Evolutionary conservation across 2,113 vertebrate species (phyloP), one percentile per base, ranked within the genome.

Genomic region (Ancistrus triradiatus): DNA sequence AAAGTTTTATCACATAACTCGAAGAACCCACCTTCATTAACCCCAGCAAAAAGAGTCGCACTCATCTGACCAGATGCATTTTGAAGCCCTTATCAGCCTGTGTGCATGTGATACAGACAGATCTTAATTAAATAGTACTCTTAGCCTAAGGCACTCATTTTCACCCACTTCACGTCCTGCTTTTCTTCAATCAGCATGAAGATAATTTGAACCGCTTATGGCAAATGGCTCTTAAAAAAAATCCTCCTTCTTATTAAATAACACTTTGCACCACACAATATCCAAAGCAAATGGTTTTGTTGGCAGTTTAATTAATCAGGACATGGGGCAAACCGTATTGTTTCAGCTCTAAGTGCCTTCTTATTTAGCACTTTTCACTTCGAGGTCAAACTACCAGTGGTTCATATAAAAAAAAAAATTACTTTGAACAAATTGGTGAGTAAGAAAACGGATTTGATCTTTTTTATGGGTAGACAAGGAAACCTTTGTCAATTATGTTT

Each of bases 51-150:
- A 56, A 58, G 66, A 63, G 4, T 58, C 66, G 66, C 52, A 44
- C 46, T 62, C 64, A 27, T 72, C 64, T 46, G 31, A 63, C 50
- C 56, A 69, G 60, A 61, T 61, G 56, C 19, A 40, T 21, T 57
- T 58, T 46, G n/a, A 18, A 58, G 52, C 46, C 14, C 66, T 66
- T 69, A 69, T 72, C 74, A 62, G 69, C 8, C 21, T 21, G 46
- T 10, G 18, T 66, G 66, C 57, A 58, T 69, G 69, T 63, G 62
- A 76, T 62, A 59, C 64, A 59, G 27, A 28, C 49, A 28, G 59
- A 68, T 72, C 69, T 75, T 75, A 68, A 75, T 72, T 72, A 75
- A 75, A 75, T 72, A 72, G 42, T 15, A 50, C 44, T 75, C 48
- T 37, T 27, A 75, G 62, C 65, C 49, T 38, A 59, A 40, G 60